Conservation (phyloP, 1,140 invertebrate genomes). For the Hycleus phaleratus region DNA sequence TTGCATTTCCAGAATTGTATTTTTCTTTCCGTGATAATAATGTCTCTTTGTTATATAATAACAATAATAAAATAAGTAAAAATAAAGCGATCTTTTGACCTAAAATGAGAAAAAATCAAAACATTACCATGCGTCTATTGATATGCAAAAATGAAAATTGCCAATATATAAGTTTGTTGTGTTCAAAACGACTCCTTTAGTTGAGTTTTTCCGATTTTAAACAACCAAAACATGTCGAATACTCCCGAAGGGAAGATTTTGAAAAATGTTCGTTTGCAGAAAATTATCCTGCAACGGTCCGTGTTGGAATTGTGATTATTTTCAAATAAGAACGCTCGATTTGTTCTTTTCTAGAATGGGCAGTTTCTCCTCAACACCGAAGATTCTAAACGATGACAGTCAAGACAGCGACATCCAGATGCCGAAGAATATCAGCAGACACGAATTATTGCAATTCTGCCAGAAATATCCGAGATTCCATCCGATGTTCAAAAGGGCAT, state of each 20-base stretch:
- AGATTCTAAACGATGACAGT: constrained; percentile 56
- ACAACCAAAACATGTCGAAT: too few relatives aligned
- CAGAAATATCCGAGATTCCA: constrained; percentile 42
- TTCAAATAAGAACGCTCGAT: not conserved
- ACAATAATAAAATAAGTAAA: not conserved
- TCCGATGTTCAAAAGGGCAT: constrained; percentile 43
- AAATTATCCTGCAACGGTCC: constrained; percentile 20
- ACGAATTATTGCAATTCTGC: constrained; percentile 49
- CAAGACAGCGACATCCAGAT: constrained; percentile 54
- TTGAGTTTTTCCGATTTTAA: not conserved
- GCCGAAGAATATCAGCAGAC: constrained; percentile 43
- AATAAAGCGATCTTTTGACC: not conserved
- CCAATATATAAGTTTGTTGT: not conserved
- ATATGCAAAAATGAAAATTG: not conserved
- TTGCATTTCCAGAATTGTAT: too few relatives aligned
- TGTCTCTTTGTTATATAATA: not conserved
- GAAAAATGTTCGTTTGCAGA: constrained; percentile 18
- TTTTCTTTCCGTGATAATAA: too few relatives aligned
- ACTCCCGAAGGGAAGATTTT: constrained; percentile 1
- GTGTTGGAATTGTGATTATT: not conserved
- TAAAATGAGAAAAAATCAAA: not conserved
- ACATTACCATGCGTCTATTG: constrained; percentile 3
- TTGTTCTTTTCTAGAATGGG: constrained; percentile 56
- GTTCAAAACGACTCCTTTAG: not conserved
- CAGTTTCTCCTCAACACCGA: constrained; percentile 61